Evolutionary conservation across 1,140 invertebrate species (phyloP).

Genomic region (Drosophila orena): DNA sequence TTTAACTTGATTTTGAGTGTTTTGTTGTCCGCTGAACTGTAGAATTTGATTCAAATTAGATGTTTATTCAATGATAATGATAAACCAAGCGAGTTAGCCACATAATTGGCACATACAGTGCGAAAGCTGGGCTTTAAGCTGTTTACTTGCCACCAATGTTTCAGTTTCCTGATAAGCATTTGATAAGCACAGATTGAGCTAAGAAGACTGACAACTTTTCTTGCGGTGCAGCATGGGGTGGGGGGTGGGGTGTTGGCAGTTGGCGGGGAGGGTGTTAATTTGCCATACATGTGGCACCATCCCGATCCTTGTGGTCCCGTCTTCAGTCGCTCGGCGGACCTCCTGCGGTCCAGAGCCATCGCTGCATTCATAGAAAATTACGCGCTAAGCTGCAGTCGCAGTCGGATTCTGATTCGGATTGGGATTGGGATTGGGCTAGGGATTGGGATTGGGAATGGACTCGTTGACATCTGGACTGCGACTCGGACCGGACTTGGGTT

Average conservation of each 20-base stretch:
- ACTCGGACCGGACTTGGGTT: conserved; percentile 5
- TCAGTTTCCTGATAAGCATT: too few relatives aligned
- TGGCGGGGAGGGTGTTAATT: conserved; percentile 33
- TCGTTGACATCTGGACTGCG: neutral
- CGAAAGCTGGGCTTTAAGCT: too few relatives aligned
- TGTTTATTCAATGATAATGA: too few relatives aligned
- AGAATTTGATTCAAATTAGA: too few relatives aligned
- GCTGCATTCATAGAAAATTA: conserved; percentile 60
- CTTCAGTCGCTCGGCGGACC: conserved; percentile 37
- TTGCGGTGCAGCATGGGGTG: neutral
- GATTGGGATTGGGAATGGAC: neutral
- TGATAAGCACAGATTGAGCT: too few relatives aligned
- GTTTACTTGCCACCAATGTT: too few relatives aligned
- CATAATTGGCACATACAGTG: too few relatives aligned
- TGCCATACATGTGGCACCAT: conserved; percentile 48
- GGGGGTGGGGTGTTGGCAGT: neutral
- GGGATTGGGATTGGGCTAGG: conserved; percentile 6
- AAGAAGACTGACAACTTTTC: too few relatives aligned
- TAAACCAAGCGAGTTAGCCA: too few relatives aligned
- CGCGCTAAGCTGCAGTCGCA: conserved; percentile 49
- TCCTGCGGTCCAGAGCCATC: conserved; percentile 51
- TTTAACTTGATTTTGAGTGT: too few relatives aligned
- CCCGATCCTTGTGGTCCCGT: neutral
- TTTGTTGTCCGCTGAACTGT: too few relatives aligned
- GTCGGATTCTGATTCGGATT: conserved; percentile 15